phyloP scores from a whole-genome alignment of 2,888 invertebrate genomes.

The Barypeithes pellucidus region DNA sequence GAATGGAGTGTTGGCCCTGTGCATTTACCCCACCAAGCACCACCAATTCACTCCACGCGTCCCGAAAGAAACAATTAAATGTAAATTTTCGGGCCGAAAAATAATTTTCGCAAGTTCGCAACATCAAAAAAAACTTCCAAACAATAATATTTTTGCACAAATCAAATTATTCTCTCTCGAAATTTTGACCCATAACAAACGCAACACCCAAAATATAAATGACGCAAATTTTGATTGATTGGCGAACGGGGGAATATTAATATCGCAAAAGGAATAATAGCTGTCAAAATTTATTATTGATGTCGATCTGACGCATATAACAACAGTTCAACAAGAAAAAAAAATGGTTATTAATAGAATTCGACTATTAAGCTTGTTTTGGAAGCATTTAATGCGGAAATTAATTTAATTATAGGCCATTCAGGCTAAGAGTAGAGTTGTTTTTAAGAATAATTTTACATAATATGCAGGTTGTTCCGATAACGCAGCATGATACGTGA shows the following conservation, averaged over 20 bases:
- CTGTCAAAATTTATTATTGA: slow-evolving; percentile 43
- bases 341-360: slow-evolving; percentile 25
- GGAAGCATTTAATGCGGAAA: neutral
- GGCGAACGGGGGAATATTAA: slow-evolving; percentile 47
- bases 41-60: too few relatives aligned
- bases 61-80: too few relatives aligned
- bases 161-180: slow-evolving; percentile 15
- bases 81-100: neutral
- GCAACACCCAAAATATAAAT: slow-evolving; percentile 30
- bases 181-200: slow-evolving; percentile 21
- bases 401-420: too few relatives aligned
- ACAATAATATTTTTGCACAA: slow-evolving; percentile 16
- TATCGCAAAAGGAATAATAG: slow-evolving; percentile 48
- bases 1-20: too few relatives aligned
- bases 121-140: slow-evolving; percentile 11
- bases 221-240: slow-evolving; percentile 49
- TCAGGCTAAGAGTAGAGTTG: too few relatives aligned
- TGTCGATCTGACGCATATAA: slow-evolving; percentile 34
- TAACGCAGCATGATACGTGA: too few relatives aligned
- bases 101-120: neutral
- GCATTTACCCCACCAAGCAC: too few relatives aligned
- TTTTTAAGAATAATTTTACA: too few relatives aligned
- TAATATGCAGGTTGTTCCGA: too few relatives aligned
- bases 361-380: slow-evolving; percentile 10
- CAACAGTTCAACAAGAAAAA: slow-evolving; percentile 39